Evolutionary conservation across 2,113 vertebrate species (phyloP).

Genomic region (Pluvianellus socialis): DNA sequence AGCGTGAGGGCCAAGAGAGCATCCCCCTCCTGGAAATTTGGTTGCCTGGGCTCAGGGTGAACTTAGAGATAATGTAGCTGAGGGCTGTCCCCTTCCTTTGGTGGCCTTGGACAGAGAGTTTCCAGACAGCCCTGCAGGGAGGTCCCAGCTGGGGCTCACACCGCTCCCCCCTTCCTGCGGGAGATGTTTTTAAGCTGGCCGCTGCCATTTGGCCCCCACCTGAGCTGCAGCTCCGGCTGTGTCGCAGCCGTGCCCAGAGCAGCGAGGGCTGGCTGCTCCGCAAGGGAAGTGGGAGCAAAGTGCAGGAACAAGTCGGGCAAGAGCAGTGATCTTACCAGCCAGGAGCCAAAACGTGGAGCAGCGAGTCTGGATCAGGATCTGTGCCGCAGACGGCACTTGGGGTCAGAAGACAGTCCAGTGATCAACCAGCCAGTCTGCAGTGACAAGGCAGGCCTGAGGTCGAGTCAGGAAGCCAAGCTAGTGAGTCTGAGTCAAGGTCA

Average conservation of each 20-base stretch:
- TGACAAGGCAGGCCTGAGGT: background rate
- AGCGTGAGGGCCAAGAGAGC: background rate
- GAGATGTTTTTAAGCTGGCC: background rate
- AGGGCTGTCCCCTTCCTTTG: background rate
- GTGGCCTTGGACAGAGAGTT: background rate
- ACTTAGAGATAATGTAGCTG: background rate
- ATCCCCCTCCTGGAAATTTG: background rate
- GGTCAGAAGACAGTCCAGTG: background rate
- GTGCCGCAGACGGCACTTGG: background rate
- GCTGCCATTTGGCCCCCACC: background rate
- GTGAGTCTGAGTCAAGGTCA: background rate
- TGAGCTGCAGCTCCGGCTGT: background rate
- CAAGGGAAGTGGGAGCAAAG: background rate
- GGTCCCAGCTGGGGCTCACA: background rate
- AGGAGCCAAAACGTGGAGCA: background rate
- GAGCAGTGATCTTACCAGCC: background rate
- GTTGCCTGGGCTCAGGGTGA: background rate
- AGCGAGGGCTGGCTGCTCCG: fast-evolving
- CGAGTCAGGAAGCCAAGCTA: background rate
- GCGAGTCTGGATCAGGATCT: background rate
- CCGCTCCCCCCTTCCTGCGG: fast-evolving
- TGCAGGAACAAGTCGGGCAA: background rate
- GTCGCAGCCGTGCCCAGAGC: background rate
- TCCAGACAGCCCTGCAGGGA: background rate
- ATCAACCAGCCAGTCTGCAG: background rate